A percentile compares a stretch with the other conserved stretches of the same genome.
These are phyloP conservation scores for Stenodera caucasica DNA, from an alignment of 2,888 invertebrate species.

Conservation along the genomic window DNA sequence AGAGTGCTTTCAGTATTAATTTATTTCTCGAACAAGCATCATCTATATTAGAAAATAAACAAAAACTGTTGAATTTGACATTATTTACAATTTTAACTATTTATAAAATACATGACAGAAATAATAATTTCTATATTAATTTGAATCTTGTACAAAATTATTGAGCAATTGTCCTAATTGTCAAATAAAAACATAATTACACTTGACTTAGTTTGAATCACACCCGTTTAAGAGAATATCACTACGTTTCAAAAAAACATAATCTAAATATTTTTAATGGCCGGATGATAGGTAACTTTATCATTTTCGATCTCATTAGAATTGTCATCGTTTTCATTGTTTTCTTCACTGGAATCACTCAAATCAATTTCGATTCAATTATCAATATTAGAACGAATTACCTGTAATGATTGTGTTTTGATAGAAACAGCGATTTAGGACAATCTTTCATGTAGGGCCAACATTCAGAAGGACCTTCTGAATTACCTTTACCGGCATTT, in stretches of 20 bases:
- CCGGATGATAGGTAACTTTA: constrained; percentile 47
- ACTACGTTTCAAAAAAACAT: constrained; percentile 26
- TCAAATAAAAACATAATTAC: constrained; percentile 19
- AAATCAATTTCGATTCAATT: constrained; percentile 12
- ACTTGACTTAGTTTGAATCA: constrained; percentile 42
- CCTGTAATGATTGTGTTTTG: constrained; percentile 60
- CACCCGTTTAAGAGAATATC: constrained; percentile 39
- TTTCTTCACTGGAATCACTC: constrained; percentile 37
- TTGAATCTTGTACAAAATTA: constrained; percentile 1
- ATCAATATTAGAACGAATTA: constrained; percentile 35
- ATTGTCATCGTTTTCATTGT: constrained; percentile 38
- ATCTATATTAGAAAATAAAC: not conserved
- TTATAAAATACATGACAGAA: constrained; percentile 7
- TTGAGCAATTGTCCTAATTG: constrained; percentile 8
- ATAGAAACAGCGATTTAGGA: constrained; percentile 75
- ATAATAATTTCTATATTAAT: not conserved
- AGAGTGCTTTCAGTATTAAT: constrained; percentile 16
- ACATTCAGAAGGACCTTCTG: constrained; percentile 70
- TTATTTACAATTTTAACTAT: constrained; percentile 17
- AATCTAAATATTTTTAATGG: constrained; percentile 42
- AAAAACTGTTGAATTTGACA: constrained; percentile 7
- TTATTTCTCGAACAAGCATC: constrained; percentile 4
- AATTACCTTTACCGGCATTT: constrained; percentile 68
- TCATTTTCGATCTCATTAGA: constrained; percentile 28
- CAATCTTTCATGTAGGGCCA: constrained; percentile 84